Base-by-base conservation (phyloP, 2,113 vertebrate species). In the Bos javanicus region DNA sequence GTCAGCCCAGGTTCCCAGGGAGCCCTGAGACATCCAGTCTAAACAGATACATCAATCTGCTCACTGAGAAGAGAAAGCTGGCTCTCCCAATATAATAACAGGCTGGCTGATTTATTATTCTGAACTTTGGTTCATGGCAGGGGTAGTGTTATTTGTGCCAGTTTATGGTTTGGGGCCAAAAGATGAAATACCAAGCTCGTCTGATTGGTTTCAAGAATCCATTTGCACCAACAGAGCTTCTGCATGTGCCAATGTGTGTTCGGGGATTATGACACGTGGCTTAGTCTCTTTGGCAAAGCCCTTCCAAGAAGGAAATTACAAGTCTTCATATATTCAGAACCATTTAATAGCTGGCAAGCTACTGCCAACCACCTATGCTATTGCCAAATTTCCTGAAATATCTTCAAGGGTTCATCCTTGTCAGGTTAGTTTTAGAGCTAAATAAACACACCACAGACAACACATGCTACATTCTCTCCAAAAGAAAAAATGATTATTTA, bases 141-240 rank as follows among this genome's bases (percentile, higher is more conserved):
- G 0, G 0, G 54, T 16, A n/a, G 78, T 50, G 33, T 97, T 97
- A 98, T 98, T 85, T 92, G 54, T 97, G 98, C 97, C 98, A 94
- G 93, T 97, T 97, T 94, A 96, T 89, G 97, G 80, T 78, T 57
- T 67, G 97, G 97, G 96, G 96, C 97, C 96, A 94, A 98, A 97
- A 98, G 81, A 97, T 89, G 85, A 98, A 97, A 87, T 87, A 91
- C 16, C 85, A 60, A 84, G 26, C 14, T 3, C 19, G 5, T 2
- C 80, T 93, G 81, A 97, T 91, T 92, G 97, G 94, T 80, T 90
- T 33, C 60, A 96, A 98, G 95, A 96, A 97, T 94, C 54, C 2
- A 9, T 86, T 87, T 95, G 78, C 84, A 80, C 2, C 13, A 90
- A 96, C 80, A 80, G 60, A 92, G 87, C 46, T 10, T 7, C 90